Evolutionary conservation across 2,888 invertebrate genomes (phyloP).

Genomic region (Automeris io): DNA sequence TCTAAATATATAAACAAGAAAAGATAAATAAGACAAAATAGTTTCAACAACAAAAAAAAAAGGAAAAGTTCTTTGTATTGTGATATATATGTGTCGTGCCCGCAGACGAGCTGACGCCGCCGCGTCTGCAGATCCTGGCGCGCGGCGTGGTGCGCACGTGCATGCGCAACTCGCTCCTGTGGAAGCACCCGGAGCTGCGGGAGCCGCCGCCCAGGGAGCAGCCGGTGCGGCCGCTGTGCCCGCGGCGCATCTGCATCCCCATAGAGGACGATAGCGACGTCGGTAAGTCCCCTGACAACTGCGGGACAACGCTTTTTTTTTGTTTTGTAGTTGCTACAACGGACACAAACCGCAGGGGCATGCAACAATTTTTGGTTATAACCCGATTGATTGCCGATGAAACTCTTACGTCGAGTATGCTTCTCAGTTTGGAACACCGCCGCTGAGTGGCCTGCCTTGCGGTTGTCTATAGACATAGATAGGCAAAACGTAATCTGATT

Average conservation of each 20-base stretch:
- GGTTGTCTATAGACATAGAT: too few species aligned
- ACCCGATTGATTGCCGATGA: too few species aligned
- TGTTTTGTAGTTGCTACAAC: too few species aligned
- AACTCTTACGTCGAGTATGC: slow-evolving; percentile 8
- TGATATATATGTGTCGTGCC: background rate
- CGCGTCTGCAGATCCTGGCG: slow-evolving; percentile 46
- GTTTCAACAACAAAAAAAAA: too few species aligned
- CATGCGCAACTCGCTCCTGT: slow-evolving; percentile 38
- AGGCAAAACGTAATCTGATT: too few species aligned
- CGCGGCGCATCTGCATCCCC: slow-evolving; percentile 49
- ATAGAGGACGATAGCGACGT: slow-evolving; percentile 50
- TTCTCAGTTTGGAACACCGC: too few species aligned
- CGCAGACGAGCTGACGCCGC: slow-evolving; percentile 46
- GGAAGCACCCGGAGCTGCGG: slow-evolving; percentile 44
- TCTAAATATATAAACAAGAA: too few species aligned
- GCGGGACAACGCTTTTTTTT: too few species aligned
- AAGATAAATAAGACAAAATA: too few species aligned
- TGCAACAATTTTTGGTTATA: too few species aligned
- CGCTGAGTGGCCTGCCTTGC: too few species aligned
- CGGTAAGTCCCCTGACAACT: slow-evolving; percentile 30
- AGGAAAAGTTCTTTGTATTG: background rate
- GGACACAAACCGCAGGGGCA: too few species aligned
- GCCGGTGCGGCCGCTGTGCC: slow-evolving; percentile 21
- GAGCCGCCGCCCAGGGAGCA: slow-evolving; percentile 28
- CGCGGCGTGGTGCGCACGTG: slow-evolving; percentile 40